Percentiles rank a stretch among this genome's conserved stretches.
These are phyloP conservation scores for Drosophila mayaguana DNA, from an alignment of 2,888 invertebrate species.

Conservation along the genomic window DNA sequence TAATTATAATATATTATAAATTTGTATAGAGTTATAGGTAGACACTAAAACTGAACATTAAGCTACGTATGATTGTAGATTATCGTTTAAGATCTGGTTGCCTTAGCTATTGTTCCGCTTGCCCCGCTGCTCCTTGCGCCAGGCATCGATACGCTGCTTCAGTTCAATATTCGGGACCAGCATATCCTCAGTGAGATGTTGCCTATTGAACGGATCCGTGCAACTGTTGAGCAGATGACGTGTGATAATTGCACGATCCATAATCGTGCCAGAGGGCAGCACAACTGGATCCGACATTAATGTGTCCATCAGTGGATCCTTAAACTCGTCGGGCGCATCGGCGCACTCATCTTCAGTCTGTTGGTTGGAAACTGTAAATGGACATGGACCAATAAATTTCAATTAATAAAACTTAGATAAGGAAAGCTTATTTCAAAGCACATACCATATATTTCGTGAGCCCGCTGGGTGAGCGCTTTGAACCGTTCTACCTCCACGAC, in stretches of 20 bases:
- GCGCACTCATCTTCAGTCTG: conserved; percentile 96
- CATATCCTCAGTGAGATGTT: conserved; percentile 97
- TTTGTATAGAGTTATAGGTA: conserved; percentile 51
- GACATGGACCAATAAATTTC: too few species aligned
- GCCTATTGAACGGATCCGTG: conserved; percentile 99
- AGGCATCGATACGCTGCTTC: conserved; percentile 93
- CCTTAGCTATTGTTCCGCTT: conserved; percentile 84
- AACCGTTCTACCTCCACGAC: conserved; percentile 94
- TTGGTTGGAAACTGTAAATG: conserved; percentile 89
- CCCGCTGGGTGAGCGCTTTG: conserved; percentile 90
- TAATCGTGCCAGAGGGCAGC: conserved; percentile 95
- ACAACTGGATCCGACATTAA: conserved; percentile 98
- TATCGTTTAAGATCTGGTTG: conserved; percentile 18
- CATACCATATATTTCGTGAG: conserved; percentile 90
- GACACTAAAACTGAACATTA: conserved; percentile 76
- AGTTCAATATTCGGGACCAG: conserved; percentile 94
- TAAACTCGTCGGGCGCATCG: conserved; percentile 98
- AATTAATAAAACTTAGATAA: neutral
- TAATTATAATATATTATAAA: conserved; percentile 20
- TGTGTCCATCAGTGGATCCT: conserved; percentile 98
- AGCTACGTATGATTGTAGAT: conserved; percentile 53
- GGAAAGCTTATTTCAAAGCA: neutral
- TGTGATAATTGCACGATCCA: conserved; percentile 97
- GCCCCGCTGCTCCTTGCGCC: conserved; percentile 91
- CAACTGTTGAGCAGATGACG: conserved; percentile 97